These are phyloP conservation scores for Chrosomus eos DNA, from an alignment of 2,797 vertebrate species.

Conservation along the genomic window DNA sequence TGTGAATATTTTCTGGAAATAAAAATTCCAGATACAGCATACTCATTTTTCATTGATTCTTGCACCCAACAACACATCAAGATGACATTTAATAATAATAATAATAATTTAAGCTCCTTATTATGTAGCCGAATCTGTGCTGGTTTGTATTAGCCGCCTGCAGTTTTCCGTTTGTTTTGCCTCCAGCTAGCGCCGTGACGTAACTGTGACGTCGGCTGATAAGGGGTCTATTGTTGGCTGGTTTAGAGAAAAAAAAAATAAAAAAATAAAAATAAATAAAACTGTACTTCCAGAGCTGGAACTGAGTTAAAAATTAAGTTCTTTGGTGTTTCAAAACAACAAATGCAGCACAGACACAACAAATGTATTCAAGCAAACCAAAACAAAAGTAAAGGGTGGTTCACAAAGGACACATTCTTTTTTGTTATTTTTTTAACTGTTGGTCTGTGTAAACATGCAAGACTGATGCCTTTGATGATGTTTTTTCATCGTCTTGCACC, in stretches of 20 bases:
- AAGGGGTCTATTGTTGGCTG: background rate
- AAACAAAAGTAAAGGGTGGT: background rate
- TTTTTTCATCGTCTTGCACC: background rate
- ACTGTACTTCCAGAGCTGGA: background rate
- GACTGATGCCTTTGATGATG: background rate
- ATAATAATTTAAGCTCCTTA: too few species aligned
- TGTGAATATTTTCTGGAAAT: too few species aligned
- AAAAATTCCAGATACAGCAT: too few species aligned
- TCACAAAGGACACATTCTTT: background rate
- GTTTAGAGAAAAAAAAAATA: background rate
- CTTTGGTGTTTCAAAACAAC: conserved; percentile 2
- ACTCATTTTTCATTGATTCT: too few species aligned
- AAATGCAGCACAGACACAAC: background rate
- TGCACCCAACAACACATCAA: too few species aligned
- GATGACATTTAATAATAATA: too few species aligned
- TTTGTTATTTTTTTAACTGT: background rate
- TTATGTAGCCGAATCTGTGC: too few species aligned
- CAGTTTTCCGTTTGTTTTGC: too few species aligned
- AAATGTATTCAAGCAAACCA: background rate
- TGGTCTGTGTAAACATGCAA: background rate
- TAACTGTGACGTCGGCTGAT: too few species aligned
- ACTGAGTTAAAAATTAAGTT: background rate
- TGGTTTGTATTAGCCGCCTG: too few species aligned
- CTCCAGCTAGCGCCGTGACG: too few species aligned
- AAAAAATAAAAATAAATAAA: background rate